Conservation (phyloP, 2,888 invertebrate genomes). For the Eupithecia tripunctaria region DNA sequence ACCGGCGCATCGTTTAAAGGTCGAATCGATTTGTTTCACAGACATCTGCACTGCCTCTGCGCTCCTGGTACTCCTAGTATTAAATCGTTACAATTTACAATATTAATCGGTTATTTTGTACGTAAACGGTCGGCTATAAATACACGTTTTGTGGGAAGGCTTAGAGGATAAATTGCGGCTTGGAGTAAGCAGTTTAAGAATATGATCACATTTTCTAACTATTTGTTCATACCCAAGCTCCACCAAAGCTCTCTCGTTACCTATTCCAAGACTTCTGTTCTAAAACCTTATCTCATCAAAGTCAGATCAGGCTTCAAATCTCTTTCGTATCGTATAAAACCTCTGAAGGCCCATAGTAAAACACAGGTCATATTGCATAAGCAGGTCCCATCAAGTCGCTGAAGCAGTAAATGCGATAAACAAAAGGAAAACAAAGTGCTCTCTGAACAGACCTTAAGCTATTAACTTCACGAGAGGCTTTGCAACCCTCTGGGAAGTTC, state of each 20-base stretch:
- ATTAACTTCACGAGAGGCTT: not conserved
- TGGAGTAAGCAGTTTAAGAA: slow-evolving; percentile 27
- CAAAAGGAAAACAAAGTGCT: not conserved
- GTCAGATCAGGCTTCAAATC: not conserved
- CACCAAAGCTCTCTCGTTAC: not conserved
- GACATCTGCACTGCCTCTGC: slow-evolving; percentile 57
- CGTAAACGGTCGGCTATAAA: slow-evolving; percentile 66
- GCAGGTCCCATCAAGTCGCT: not conserved
- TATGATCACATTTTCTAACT: slow-evolving; percentile 4
- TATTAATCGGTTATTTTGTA: slow-evolving; percentile 77
- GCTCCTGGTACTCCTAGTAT: slow-evolving; percentile 57
- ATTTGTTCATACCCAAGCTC: not conserved
- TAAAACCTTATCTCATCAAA: not conserved
- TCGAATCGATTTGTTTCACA: slow-evolving; percentile 56
- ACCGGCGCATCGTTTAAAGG: slow-evolving; percentile 51
- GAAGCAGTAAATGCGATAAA: not conserved
- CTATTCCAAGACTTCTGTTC: not conserved
- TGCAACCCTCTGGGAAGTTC: not conserved
- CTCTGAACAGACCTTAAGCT: not conserved
- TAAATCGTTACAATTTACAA: slow-evolving; percentile 76
- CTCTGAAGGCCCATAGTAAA: not conserved
- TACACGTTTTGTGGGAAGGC: slow-evolving; percentile 56
- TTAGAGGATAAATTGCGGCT: slow-evolving; percentile 51
- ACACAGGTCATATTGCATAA: not conserved
- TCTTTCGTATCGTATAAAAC: not conserved